phyloP scores from a whole-genome alignment of 2,797 vertebrate species.

The Lindbergichthys nudifrons region DNA sequence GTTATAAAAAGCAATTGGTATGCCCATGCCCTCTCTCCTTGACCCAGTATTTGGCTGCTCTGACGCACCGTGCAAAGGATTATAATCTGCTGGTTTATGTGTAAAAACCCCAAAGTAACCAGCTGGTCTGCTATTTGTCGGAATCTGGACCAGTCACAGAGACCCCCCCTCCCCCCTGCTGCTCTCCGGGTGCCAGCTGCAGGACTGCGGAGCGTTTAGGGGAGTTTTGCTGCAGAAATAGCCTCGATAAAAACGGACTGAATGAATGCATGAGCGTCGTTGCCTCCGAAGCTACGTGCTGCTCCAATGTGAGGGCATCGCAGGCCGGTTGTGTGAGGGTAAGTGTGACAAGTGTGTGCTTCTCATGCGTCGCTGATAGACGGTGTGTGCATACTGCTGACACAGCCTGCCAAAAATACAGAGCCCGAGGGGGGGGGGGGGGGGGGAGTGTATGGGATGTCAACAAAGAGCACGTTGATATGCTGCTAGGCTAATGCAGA shows the following conservation, averaged over 20 bases:
- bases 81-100: slow-evolving; percentile 31
- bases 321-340: slow-evolving; percentile 39
- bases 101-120: slow-evolving; percentile 36
- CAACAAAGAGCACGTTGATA: slow-evolving; percentile 2
- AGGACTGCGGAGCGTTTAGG: slow-evolving; percentile 17
- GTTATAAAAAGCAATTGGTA: not conserved
- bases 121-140: slow-evolving; percentile 47
- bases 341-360: slow-evolving; percentile 63
- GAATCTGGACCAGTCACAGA: slow-evolving; percentile 46
- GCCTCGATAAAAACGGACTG: slow-evolving; percentile 13
- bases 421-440: not conserved
- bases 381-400: slow-evolving; percentile 25
- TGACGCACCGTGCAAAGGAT: slow-evolving; percentile 33
- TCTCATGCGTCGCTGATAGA: not conserved
- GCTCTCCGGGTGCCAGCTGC: slow-evolving; percentile 49
- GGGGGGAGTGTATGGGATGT: not conserved
- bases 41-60: slow-evolving; percentile 1
- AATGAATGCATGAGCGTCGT: slow-evolving; percentile 1
- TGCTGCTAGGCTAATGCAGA: slow-evolving; percentile 6
- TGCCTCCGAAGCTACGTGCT: slow-evolving; percentile 13
- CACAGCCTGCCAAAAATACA: slow-evolving; percentile 35
- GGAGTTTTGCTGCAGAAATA: slow-evolving; percentile 47
- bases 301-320: slow-evolving; percentile 39
- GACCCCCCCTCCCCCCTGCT: too few relatives aligned
- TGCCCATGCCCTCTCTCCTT: not conserved